Base-by-base conservation (phyloP, 2,888 invertebrate species). In the Andrena hattorfiana region DNA sequence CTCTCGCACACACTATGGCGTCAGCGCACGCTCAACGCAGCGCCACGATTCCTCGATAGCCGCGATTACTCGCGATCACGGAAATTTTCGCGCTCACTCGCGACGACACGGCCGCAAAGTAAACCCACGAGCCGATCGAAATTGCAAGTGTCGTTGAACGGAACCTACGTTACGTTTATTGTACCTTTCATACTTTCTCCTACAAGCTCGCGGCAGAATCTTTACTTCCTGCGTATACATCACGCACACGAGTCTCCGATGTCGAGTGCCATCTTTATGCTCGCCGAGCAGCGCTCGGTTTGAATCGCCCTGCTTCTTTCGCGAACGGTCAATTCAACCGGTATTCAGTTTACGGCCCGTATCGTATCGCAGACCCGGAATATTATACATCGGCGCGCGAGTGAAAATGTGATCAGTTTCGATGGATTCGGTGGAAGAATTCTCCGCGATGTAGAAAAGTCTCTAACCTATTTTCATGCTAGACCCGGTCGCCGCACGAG, bases 1-100 rank as follows among this genome's bases (percentile, higher is more conserved):
- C 91, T 79, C 80, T 77, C 87, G 79, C 67, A 79, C 77, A 83
- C 81, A 84, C 84, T 85, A 89, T 89, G 88, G 89, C 90, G 89
- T 84, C 88, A 85, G 85, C 86, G 86, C 84, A 86, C 81, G 84
- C 86, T 83, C 74, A 56, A 49, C 56, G 51, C 77, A 77, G 81
- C 89, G 81, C 84, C 81, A 81, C 82, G 54, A 71, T 78, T 32
- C 35, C 66, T 66, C 35, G 23, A 10, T 42, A 42, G n/a, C 49
- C 59, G 64, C 69, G 76, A 84, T 79, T 79, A 68, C 54, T 82
- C 73, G 83, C 82, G 63, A 68, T 35, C 67, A 54, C 35, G 28
- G 20, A 35, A 56, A 30, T 67, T 72, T 56, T 81, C 60, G 56
- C 49, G 20, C 64, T 81, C 62, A 48, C 69, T 77, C 73, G 42